phyloP scores from a whole-genome alignment of 1,140 invertebrate genomes.

The Drosophila parabipectinata region DNA sequence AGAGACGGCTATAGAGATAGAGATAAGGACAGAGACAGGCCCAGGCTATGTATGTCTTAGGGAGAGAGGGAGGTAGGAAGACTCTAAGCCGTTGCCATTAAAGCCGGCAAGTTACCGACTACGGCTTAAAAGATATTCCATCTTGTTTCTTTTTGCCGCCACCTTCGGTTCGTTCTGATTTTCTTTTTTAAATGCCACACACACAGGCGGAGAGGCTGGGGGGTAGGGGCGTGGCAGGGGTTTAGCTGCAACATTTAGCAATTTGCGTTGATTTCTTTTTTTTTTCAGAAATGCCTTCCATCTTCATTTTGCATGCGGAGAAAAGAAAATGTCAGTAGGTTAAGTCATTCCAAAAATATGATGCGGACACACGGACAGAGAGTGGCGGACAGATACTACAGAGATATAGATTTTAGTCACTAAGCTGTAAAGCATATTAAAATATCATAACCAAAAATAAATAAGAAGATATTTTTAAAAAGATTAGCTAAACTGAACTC shows the following conservation, averaged over 20 bases:
- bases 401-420: too few species aligned
- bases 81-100: slow-evolving; percentile 63
- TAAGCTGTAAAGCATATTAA: too few species aligned
- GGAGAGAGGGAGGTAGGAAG: background rate
- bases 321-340: background rate
- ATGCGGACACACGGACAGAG: background rate
- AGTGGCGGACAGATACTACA: too few species aligned
- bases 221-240: background rate
- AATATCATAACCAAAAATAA: too few species aligned
- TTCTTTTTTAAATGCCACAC: background rate
- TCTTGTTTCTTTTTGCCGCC: slow-evolving; percentile 39
- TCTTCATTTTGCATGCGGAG: background rate
- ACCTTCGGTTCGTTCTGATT: slow-evolving; percentile 28
- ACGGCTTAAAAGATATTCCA: slow-evolving; percentile 64
- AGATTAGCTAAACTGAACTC: too few species aligned
- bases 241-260: slow-evolving; percentile 26
- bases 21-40: background rate
- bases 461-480: too few species aligned
- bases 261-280: slow-evolving; percentile 48
- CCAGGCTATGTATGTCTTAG: background rate
- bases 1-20: slow-evolving; percentile 5
- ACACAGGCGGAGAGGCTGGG: background rate
- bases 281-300: background rate
- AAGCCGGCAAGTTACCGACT: slow-evolving; percentile 65
- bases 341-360: background rate